Evolutionary conservation across 2,888 invertebrate genomes (phyloP), one percentile per base, ranked within the genome.

Genomic region (Syritta pipiens): DNA sequence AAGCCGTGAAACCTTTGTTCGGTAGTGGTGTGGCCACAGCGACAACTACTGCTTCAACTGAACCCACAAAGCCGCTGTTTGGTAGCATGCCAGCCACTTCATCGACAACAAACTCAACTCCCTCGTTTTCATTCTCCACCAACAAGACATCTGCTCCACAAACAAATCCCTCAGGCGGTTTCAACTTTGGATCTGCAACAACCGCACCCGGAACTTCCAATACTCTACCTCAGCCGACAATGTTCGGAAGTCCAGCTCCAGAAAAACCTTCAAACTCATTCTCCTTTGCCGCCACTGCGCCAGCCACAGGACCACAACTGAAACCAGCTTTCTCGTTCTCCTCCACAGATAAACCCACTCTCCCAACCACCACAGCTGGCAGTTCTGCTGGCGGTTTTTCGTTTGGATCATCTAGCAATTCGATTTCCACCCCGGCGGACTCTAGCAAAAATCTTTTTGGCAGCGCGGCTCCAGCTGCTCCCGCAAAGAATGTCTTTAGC

Each of bases 401-500:
- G 0, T 72, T 77, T 9, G 51, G 67, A 5, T 67, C 62, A 4
- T 24, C 42, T 22, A 10, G 69, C 42, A 81, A 14, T 14, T 59
- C 60, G 4, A 4, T 19, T 22, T 6, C 76, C 53, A 74, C 20
- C 10, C 59, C 82, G 3, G 17, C 82, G 3, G 17, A 83, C 1
- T 1, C 49, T 3, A 63, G 24, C 4, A 60, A 67, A 26, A 83
- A 81, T 40, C 48, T 83, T 3, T 84, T 85, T 71, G 81, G 82
- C 10, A 28, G 20, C 46, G 19, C 37, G 4, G 59, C 22, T 0
- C 72, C 40, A 10, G 2, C 48, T 12, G 6, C 20, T 49, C 63
- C 55, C 4, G 10, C 72, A 57, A 71, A 85, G 59, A 46, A 84
- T 81, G 59, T 57, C 62, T 22, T 85, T 83, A 81, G 48, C n/a